These are phyloP conservation scores for Tetramorium parvispinum DNA, from an alignment of 1,140 invertebrate species.

Conservation along the genomic window DNA sequence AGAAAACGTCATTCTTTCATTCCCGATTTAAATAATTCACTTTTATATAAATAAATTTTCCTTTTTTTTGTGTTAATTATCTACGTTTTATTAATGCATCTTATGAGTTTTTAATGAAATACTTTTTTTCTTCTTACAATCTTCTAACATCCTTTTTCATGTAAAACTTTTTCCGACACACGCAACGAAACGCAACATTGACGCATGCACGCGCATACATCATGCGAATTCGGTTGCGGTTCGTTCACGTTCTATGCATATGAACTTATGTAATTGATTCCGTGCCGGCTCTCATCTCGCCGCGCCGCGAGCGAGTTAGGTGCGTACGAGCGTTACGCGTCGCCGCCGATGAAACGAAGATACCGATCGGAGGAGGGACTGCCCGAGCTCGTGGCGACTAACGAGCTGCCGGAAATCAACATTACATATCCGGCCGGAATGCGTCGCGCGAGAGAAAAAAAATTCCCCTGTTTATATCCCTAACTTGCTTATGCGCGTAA, in stretches of 20 bases:
- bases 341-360: conserved; percentile 42
- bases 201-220: background rate
- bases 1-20: background rate
- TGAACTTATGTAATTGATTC: conserved; percentile 47
- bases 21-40: background rate
- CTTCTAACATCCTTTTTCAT: background rate
- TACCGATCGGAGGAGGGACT: conserved; percentile 27
- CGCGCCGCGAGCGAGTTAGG: conserved; percentile 30
- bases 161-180: conserved; percentile 3
- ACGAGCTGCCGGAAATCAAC: conserved; percentile 53
- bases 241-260: conserved; percentile 15
- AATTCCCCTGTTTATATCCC: background rate
- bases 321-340: conserved; percentile 41
- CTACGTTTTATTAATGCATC: background rate
- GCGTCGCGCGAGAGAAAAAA: background rate
- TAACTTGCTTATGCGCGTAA: background rate
- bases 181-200: conserved; percentile 12
- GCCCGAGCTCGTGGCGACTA: conserved; percentile 19
- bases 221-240: background rate
- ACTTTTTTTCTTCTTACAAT: background rate
- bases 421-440: conserved; percentile 33
- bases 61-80: background rate
- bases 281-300: conserved; percentile 22
- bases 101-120: background rate
- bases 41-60: conserved; percentile 11